Conservation (phyloP, 1,140 invertebrate genomes). For the Sitodiplosis mosellana region DNA sequence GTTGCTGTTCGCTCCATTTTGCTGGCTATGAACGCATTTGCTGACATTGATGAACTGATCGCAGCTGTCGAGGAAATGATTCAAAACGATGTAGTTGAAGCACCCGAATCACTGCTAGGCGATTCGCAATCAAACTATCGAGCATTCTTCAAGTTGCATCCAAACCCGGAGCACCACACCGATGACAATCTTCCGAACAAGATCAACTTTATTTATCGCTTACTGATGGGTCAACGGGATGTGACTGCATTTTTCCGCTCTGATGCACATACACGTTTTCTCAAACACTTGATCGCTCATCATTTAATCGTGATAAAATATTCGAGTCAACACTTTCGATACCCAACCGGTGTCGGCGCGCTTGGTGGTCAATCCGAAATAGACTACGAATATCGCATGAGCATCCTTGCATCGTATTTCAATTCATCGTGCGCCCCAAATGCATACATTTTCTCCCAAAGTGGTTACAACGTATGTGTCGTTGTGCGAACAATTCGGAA, state of each 20-base stretch:
- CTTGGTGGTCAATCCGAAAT: not conserved
- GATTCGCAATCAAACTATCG: constrained; percentile 44
- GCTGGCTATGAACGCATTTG: constrained; percentile 29
- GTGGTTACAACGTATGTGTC: constrained; percentile 32
- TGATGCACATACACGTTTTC: not conserved
- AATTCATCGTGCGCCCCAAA: constrained; percentile 90
- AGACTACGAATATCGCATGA: not conserved
- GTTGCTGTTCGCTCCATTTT: constrained; percentile 40
- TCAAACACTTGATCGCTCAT: not conserved
- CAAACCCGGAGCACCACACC: constrained; percentile 34
- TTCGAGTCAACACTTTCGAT: constrained; percentile 13
- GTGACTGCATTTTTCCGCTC: not conserved
- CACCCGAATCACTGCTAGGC: constrained; percentile 18
- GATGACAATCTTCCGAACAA: constrained; percentile 57
- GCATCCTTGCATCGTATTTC: constrained; percentile 17
- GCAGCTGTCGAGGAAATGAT: constrained; percentile 30
- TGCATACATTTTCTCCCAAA: constrained; percentile 40
- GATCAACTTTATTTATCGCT: constrained; percentile 26
- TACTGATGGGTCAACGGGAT: constrained; percentile 10
- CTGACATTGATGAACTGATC: constrained; percentile 27
- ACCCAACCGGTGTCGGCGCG: not conserved
- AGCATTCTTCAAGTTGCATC: constrained; percentile 42
- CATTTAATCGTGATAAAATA: constrained; percentile 1
- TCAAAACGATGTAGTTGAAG: constrained; percentile 26
- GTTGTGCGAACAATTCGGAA: constrained; percentile 42